Evolutionary conservation across 2,888 invertebrate genomes (phyloP).

Genomic region (Sylvicola fuscatus): DNA sequence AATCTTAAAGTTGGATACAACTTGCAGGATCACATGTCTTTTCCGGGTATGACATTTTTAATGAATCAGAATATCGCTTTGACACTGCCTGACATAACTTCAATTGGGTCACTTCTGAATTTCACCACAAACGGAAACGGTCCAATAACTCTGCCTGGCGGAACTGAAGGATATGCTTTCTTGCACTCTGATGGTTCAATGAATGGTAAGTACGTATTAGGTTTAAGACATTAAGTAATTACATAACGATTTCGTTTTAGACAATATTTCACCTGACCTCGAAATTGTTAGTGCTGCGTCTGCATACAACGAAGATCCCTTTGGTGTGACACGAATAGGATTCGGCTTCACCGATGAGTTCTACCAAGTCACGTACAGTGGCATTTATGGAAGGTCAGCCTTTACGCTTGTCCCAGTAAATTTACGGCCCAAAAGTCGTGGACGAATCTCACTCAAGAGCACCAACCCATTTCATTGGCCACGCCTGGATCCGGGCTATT

Average conservation of each 20-base stretch:
- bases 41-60: slow-evolving; percentile 49
- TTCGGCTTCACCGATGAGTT: slow-evolving; percentile 32
- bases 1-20: slow-evolving; percentile 62
- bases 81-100: slow-evolving; percentile 33
- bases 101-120: slow-evolving; percentile 35
- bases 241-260: slow-evolving; percentile 8
- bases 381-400: slow-evolving; percentile 22
- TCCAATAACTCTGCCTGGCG: slow-evolving; percentile 55
- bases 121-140: slow-evolving; percentile 42
- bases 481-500: slow-evolving; percentile 62
- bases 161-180: slow-evolving; percentile 57
- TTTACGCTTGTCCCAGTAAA: slow-evolving; percentile 56
- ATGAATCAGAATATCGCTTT: slow-evolving; percentile 47
- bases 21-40: slow-evolving; percentile 60
- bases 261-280: slow-evolving; percentile 44
- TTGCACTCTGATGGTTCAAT: slow-evolving; percentile 39
- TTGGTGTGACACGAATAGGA: slow-evolving; percentile 41
- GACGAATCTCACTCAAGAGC: slow-evolving; percentile 46
- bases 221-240: background rate
- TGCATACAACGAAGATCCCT: slow-evolving; percentile 49
- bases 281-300: slow-evolving; percentile 64
- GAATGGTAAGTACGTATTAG: slow-evolving; percentile 12
- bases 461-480: slow-evolving; percentile 57
- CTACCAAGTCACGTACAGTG: slow-evolving; percentile 22
- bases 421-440: slow-evolving; percentile 52